Evolutionary conservation across 2,113 vertebrate species (phyloP).

Genomic region (Pygoscelis adeliae): DNA sequence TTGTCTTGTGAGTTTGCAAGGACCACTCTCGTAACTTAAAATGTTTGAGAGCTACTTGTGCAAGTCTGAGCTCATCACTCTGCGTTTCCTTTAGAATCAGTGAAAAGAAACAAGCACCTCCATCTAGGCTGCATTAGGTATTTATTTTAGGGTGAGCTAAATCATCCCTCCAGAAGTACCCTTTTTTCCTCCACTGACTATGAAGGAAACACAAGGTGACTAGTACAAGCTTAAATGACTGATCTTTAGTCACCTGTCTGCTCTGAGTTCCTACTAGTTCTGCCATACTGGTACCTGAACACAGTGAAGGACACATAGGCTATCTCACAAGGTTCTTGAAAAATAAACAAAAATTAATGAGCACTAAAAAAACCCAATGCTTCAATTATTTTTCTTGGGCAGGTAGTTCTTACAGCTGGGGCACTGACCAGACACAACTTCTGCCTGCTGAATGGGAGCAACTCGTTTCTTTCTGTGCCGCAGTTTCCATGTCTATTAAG

Average conservation of each 20-base stretch:
- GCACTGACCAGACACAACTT: neutral
- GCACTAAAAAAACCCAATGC: neutral
- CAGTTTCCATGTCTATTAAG: neutral
- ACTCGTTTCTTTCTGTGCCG: neutral
- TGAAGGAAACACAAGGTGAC: neutral
- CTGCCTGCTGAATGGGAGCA: neutral
- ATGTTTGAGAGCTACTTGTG: neutral
- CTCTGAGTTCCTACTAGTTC: neutral
- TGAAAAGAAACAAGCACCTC: neutral
- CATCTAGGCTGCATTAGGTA: neutral
- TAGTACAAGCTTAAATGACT: neutral
- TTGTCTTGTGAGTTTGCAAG: neutral
- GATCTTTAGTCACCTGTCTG: neutral
- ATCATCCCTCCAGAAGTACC: neutral
- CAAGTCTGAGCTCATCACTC: neutral
- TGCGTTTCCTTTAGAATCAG: neutral
- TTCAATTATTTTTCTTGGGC: neutral
- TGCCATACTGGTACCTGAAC: neutral
- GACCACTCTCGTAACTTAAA: neutral
- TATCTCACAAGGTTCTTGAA: neutral
- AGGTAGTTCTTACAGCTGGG: neutral
- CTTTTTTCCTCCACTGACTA: neutral
- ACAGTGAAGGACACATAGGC: no score
- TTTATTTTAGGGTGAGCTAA: neutral
- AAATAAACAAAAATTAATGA: neutral